Evolutionary conservation across 2,888 invertebrate species (phyloP), one percentile per base, ranked within the genome.

Genomic region (Stenotaenia linearis): DNA sequence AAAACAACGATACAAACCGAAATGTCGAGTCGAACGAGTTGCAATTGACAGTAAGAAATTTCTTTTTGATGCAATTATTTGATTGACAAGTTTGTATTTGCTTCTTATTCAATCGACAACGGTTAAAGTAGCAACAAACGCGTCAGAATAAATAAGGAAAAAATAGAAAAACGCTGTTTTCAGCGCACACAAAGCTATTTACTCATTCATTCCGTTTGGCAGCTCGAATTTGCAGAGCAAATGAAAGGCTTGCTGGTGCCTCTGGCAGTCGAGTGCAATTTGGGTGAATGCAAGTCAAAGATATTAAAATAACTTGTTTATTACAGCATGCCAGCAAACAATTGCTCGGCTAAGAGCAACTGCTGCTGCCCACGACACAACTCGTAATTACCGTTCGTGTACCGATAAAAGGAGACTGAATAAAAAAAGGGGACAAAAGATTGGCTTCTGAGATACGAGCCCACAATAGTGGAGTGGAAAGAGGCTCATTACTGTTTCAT

Each of bases 401-500:
- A 69, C 25, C 69, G 28, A 69, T 25, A 69, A 69, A n/a, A 25
- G n/a, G 50, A 15, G 50, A 50, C 50, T 50, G 50, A 50, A 50
- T 50, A 69, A 69, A 69, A 69, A 61, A 28, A 1, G 69, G 69
- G 69, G 69, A 69, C 25, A 69, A 69, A 69, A 69, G 69, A 69
- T 69, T 69, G 69, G 69, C 69, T 69, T 69, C 69, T 69, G 69
- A 23, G 69, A 69, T 69, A 69, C 69, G 69, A 69, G 69, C 69
- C 69, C 28, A 69, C 69, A 69, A 69, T 69, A 69, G 69, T 69
- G 10, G 69, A 69, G 69, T 28, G 25, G 69, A 69, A 69, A 69
- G 28, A 69, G 69, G 69, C 69, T 69, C 69, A 69, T 69, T 69
- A 69, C 69, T 69, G 69, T 69, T 69, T 69, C 69, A 69, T 69